Percentiles rank a stretch among this genome's conserved stretches.
Conservation (phyloP, 2,797 vertebrate genomes). For the Ctenopoma kingsleyae region DNA sequence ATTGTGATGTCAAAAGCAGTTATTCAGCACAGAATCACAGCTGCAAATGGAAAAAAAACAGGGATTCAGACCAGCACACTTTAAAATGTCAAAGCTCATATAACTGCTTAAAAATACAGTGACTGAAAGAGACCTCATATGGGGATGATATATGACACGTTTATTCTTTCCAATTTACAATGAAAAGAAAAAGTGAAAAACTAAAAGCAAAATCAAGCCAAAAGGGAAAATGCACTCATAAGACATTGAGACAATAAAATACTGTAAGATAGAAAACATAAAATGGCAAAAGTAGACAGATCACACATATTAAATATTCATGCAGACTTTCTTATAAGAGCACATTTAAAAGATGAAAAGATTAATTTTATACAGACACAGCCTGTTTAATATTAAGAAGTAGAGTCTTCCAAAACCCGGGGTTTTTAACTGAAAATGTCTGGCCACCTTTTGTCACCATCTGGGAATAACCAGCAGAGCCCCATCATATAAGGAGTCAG, state of each 20-base stretch:
- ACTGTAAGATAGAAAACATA: background rate
- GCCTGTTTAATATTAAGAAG: background rate
- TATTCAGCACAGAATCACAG: background rate
- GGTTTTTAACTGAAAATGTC: background rate
- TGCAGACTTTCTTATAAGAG: background rate
- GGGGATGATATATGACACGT: background rate
- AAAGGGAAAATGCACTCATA: background rate
- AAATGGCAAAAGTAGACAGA: background rate
- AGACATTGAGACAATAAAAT: background rate
- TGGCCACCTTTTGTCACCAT: background rate
- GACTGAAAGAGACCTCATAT: background rate
- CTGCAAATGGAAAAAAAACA: conserved; percentile 3
- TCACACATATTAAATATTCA: background rate
- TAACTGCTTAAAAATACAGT: background rate
- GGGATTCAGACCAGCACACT: background rate
- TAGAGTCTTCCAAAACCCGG: background rate
- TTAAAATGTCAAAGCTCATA: background rate
- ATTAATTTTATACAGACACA: background rate
- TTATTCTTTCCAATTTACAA: background rate
- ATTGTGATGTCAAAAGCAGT: background rate
- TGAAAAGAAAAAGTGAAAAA: background rate
- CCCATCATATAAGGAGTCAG: background rate
- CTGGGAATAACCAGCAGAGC: background rate
- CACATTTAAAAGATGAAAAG: background rate
- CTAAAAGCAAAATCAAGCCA: background rate